Evolutionary conservation across 2,888 invertebrate genomes (phyloP).

Genomic region (Platycheirus albimanus): DNA sequence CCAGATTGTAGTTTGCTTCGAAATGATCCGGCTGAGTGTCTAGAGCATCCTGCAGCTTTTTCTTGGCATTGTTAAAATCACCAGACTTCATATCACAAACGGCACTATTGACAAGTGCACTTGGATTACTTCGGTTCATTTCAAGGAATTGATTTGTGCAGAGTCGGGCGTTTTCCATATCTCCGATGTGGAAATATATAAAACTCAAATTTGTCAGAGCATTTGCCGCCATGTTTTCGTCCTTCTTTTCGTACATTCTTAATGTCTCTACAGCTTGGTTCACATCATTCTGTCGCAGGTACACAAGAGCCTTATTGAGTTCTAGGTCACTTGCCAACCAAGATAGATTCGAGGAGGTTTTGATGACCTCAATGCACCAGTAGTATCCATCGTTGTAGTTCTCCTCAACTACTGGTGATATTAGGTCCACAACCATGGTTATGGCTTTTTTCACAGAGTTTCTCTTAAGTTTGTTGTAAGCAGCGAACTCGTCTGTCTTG

Average conservation of each 20-base stretch:
- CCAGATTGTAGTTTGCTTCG: constrained; percentile 92
- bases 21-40: constrained; percentile 91
- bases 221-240: constrained; percentile 91
- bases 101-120: constrained; percentile 93
- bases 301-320: constrained; percentile 94
- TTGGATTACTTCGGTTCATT: constrained; percentile 90
- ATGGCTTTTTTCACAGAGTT: constrained; percentile 91
- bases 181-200: constrained; percentile 90
- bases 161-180: constrained; percentile 90
- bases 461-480: constrained; percentile 88
- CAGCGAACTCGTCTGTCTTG: constrained; percentile 89
- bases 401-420: constrained; percentile 91
- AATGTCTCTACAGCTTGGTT: constrained; percentile 91
- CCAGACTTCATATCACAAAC: constrained; percentile 89
- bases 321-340: constrained; percentile 93
- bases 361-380: constrained; percentile 97
- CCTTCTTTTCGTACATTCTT: constrained; percentile 93
- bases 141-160: constrained; percentile 88
- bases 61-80: constrained; percentile 88
- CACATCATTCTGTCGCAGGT: constrained; percentile 91
- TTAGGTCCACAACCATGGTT: constrained; percentile 93
- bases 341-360: constrained; percentile 91
- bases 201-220: constrained; percentile 94
- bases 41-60: constrained; percentile 89
- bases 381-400: constrained; percentile 86